A percentile compares a stretch with the other conserved stretches of the same genome.
Conservation (phyloP, 2,113 vertebrate genomes). For the Pelmatolapia mariae region DNA sequence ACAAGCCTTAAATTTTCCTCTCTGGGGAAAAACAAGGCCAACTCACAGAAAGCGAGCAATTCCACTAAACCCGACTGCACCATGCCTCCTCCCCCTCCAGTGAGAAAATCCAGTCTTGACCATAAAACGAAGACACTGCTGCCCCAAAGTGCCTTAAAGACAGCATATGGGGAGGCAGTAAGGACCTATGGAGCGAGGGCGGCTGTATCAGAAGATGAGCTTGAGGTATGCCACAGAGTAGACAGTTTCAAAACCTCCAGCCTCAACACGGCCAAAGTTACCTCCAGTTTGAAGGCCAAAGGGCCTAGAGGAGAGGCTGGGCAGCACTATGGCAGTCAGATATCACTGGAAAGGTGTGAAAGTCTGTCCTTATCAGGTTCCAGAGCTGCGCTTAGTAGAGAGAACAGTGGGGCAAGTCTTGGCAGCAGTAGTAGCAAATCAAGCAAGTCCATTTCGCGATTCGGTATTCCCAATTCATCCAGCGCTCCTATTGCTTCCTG, state of each 20-base stretch:
- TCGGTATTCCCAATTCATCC: slow-evolving; percentile 78
- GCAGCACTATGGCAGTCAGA: slow-evolving; percentile 78
- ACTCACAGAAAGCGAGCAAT: slow-evolving; percentile 61
- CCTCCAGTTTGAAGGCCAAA: slow-evolving; percentile 80
- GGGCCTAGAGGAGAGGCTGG: slow-evolving; percentile 70
- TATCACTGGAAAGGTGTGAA: slow-evolving; percentile 85
- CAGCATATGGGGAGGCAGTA: slow-evolving; percentile 64
- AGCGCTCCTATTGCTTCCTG: slow-evolving; percentile 73
- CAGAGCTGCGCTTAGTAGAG: slow-evolving; percentile 69
- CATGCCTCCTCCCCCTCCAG: slow-evolving; percentile 85
- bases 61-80: slow-evolving; percentile 76
- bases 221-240: slow-evolving; percentile 65
- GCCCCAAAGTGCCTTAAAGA: slow-evolving; percentile 77
- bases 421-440: slow-evolving; percentile 67
- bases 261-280: slow-evolving; percentile 75
- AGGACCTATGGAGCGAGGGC: slow-evolving; percentile 52
- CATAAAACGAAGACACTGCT: slow-evolving; percentile 75
- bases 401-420: slow-evolving; percentile 73
- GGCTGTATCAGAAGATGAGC: slow-evolving; percentile 64
- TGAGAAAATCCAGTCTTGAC: slow-evolving; percentile 94
- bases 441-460: slow-evolving; percentile 80
- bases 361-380: slow-evolving; percentile 74
- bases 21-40: slow-evolving; percentile 73
- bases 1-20: slow-evolving; percentile 80
- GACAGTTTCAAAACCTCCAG: slow-evolving; percentile 74